Conservation (phyloP, 2,113 vertebrate species). For the Lophochroa leadbeateri region DNA sequence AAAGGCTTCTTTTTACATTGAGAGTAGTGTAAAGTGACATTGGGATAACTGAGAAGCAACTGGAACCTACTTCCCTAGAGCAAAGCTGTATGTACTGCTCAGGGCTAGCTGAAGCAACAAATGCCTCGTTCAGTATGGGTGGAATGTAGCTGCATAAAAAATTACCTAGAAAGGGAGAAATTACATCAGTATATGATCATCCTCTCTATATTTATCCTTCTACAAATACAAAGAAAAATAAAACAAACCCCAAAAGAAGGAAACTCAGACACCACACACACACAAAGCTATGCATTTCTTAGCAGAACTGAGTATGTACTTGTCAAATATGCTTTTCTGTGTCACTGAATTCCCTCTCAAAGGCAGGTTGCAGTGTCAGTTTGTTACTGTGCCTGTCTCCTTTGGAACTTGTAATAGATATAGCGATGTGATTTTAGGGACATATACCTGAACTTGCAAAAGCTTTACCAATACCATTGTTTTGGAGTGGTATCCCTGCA, state of each 20-base stretch:
- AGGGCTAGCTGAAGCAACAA: background rate
- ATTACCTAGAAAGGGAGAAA: background rate
- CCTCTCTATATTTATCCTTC: background rate
- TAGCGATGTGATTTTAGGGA: background rate
- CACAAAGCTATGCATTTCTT: background rate
- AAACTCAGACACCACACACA: background rate
- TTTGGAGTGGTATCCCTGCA: background rate
- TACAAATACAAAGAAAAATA: background rate
- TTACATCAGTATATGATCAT: background rate
- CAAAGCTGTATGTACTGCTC: background rate
- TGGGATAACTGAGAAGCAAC: background rate
- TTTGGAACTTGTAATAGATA: background rate
- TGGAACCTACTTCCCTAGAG: background rate
- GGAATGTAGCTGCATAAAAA: background rate
- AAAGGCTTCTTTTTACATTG: background rate
- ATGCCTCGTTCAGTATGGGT: background rate
- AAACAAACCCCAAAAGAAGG: background rate
- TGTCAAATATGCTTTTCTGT: conserved; percentile 37
- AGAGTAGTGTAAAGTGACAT: background rate
- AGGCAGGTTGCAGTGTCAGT: background rate
- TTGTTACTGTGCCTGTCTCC: background rate
- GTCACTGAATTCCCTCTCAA: background rate
- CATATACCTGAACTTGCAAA: background rate
- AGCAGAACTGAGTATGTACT: background rate
- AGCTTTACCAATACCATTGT: background rate